Conservation (phyloP, 1,140 invertebrate species). For the Zeugodacus cucurbitae region DNA sequence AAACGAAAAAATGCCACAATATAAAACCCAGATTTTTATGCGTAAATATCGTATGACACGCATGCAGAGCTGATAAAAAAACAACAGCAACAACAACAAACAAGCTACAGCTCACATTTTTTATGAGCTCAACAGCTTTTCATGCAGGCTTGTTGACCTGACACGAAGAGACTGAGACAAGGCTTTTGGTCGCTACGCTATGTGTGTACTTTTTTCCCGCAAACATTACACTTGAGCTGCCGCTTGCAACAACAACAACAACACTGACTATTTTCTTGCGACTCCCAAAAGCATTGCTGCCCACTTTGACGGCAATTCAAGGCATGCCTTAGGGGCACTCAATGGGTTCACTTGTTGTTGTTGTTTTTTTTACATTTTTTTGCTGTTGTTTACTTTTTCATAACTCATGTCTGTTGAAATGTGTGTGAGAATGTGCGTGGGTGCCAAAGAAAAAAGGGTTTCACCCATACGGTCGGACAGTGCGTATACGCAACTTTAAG, state of each 20-base stretch:
- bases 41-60: not conserved
- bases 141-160: not conserved
- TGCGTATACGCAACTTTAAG: not conserved
- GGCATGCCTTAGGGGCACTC: not conserved
- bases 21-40: not conserved
- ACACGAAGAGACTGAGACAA: not conserved
- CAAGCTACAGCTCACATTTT: not conserved
- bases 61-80: not conserved
- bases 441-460: not conserved
- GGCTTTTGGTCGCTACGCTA: not conserved
- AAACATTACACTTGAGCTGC: not conserved
- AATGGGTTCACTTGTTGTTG: no score
- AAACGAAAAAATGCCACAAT: not conserved
- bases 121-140: constrained; percentile 7
- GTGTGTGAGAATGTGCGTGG: not conserved
- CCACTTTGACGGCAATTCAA: not conserved
- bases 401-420: not conserved
- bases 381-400: not conserved
- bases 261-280: not conserved
- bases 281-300: not conserved
- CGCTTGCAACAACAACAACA: not conserved
- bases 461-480: not conserved
- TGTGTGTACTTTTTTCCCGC: not conserved
- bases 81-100: not conserved
- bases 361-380: not conserved